phyloP scores from a whole-genome alignment of 2,797 vertebrate genomes.

The Squalus acanthias region DNA sequence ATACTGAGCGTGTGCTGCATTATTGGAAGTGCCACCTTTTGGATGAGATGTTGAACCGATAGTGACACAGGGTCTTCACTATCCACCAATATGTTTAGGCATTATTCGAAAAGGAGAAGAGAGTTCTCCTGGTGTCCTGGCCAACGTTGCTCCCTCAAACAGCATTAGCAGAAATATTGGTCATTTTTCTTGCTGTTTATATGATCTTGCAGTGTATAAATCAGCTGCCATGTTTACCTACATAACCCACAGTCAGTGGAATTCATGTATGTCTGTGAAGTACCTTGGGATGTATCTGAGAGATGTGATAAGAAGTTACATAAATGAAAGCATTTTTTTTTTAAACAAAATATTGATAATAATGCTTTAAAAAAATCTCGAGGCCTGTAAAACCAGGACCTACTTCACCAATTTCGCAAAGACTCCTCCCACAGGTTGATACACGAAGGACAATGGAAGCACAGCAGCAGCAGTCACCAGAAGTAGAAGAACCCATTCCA shows the following conservation, averaged over 20 bases:
- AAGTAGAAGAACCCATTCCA: neutral
- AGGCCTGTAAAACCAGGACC: neutral
- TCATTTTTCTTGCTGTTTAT: neutral
- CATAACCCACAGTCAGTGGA: neutral
- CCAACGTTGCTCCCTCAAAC: neutral
- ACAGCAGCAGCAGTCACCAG: neutral
- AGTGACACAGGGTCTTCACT: neutral
- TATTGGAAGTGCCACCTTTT: neutral
- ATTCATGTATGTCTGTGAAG: neutral
- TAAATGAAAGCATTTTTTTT: neutral
- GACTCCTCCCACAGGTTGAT: too few relatives aligned
- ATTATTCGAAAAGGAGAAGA: neutral
- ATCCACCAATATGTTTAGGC: neutral
- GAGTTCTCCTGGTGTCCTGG: neutral
- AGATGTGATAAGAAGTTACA: neutral
- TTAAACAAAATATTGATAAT: neutral
- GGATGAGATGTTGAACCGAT: neutral
- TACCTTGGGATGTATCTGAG: neutral
- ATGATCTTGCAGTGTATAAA: neutral
- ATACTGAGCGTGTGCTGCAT: neutral
- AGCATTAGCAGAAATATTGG: neutral
- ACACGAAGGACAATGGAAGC: neutral
- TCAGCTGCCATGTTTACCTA: neutral
- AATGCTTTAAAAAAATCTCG: neutral
- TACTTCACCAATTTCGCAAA: too few relatives aligned